Conservation (phyloP, 1,140 invertebrate species). For the Drosophila funebris region DNA sequence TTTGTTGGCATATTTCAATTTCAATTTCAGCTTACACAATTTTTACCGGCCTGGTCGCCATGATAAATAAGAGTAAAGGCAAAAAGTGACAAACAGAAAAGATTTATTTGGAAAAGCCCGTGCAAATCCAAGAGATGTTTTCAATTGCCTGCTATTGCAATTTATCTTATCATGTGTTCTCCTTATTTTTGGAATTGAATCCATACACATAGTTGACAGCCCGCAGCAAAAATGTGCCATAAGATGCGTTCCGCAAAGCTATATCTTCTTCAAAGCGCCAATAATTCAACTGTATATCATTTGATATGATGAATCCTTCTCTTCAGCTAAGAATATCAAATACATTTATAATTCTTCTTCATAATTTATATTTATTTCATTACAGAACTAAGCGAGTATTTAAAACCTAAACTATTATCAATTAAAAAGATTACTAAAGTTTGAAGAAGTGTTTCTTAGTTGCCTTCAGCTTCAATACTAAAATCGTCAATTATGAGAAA, state of each 20-base stretch:
- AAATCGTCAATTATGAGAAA: not conserved
- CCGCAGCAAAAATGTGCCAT: not conserved
- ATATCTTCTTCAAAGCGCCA: not conserved
- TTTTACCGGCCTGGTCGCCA: not conserved
- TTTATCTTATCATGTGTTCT: not conserved
- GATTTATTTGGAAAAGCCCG: not conserved
- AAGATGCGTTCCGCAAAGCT: not conserved
- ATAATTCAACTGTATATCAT: not conserved
- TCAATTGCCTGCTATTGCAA: slow-evolving; percentile 6
- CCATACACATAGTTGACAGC: not conserved
- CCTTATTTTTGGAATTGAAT: not conserved
- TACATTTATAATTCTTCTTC: no score
- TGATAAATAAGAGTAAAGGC: not conserved
- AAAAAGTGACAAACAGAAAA: not conserved
- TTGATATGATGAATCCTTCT: no score
- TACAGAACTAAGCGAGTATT: no score
- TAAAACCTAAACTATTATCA: no score
- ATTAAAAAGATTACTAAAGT: no score
- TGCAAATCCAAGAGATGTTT: not conserved
- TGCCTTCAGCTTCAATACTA: no score
- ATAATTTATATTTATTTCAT: no score
- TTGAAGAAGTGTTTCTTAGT: no score
- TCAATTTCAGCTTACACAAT: not conserved
- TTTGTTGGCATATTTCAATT: not conserved
- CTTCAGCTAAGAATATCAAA: no score